These are phyloP conservation scores for Anthopleura xanthogrammica DNA, from an alignment of 92 coral and sea anemone genomes.

Conservation along the genomic window DNA sequence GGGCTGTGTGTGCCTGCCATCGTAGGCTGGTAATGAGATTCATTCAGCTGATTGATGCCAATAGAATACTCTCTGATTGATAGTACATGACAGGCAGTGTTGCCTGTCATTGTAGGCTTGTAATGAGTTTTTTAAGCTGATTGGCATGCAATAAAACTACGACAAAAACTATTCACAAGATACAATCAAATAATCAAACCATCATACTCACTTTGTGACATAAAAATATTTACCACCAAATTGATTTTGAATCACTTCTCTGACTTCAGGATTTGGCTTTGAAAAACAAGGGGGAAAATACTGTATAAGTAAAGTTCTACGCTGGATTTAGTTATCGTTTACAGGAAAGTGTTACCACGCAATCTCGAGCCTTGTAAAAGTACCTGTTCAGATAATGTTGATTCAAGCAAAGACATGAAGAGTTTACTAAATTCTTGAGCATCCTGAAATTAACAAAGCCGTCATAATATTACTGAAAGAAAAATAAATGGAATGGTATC, in stretches of 20 bases:
- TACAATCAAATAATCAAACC: neutral
- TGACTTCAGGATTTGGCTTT: constrained; percentile 78
- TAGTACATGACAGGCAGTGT: too few species aligned
- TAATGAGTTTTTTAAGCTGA: too few species aligned
- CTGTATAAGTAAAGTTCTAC: neutral
- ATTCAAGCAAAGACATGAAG: constrained; percentile 89
- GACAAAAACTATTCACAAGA: neutral
- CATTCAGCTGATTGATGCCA: too few species aligned
- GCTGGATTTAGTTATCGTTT: too few species aligned
- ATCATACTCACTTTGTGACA: constrained; percentile 74
- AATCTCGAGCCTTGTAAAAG: neutral
- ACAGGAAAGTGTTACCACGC: neutral
- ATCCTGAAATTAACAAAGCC: constrained; percentile 42
- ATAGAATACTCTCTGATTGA: too few species aligned
- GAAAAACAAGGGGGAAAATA: neutral
- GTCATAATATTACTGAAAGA: too few species aligned
- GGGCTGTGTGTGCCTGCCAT: too few species aligned
- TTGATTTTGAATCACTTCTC: constrained; percentile 83
- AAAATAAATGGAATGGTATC: too few species aligned
- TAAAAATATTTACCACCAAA: constrained; percentile 89
- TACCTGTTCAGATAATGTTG: constrained; percentile 92
- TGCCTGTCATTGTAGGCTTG: too few species aligned
- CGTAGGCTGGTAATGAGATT: too few species aligned
- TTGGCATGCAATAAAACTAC: too few species aligned
- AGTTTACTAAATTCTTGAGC: constrained; percentile 98